Conservation (phyloP, 2,888 invertebrate genomes). For the Tineola bisselliella region DNA sequence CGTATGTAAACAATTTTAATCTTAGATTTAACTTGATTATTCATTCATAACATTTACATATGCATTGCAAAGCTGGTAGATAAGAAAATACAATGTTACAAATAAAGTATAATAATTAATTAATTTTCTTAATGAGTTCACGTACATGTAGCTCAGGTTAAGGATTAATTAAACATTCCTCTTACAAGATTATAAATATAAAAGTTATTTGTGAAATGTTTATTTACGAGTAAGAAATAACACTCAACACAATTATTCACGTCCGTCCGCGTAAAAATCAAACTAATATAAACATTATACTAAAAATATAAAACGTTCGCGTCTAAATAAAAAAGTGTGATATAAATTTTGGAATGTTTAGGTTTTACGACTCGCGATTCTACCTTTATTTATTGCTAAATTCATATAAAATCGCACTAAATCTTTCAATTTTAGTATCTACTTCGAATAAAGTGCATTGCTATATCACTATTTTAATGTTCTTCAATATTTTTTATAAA, state of each 20-base stretch:
- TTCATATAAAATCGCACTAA: neutral
- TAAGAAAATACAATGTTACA: neutral
- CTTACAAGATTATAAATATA: neutral
- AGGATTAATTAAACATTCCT: neutral
- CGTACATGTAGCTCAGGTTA: neutral
- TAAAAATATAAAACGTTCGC: neutral
- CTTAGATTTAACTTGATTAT: neutral
- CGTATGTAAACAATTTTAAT: neutral
- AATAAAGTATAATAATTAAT: neutral
- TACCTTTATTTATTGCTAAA: neutral
- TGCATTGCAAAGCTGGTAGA: neutral
- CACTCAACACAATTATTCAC: neutral
- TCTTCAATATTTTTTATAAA: neutral
- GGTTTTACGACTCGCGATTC: neutral
- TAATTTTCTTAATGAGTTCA: conserved; percentile 11
- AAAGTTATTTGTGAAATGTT: neutral
- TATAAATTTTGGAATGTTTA: neutral
- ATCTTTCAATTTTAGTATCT: neutral
- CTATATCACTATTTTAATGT: neutral
- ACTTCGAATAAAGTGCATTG: neutral
- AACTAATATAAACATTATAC: neutral
- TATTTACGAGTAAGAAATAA: neutral
- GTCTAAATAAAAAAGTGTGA: neutral
- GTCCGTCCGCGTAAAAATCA: neutral
- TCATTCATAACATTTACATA: conserved; percentile 1